Evolutionary conservation across 2,888 invertebrate genomes (phyloP), one percentile per base, ranked within the genome.

Genomic region (Drosophila meridionalis): DNA sequence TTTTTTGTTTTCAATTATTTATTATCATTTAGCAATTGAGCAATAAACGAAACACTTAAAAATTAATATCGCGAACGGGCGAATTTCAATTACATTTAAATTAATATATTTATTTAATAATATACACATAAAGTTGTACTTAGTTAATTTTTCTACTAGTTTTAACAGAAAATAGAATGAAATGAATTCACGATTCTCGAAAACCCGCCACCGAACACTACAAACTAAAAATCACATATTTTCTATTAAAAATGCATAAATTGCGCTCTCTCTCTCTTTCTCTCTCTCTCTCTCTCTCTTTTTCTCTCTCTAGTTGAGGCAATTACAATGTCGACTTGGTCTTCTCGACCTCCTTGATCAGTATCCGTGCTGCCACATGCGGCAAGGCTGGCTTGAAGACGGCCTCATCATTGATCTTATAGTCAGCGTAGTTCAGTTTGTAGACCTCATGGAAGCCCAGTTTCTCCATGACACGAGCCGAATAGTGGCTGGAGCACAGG

Each of bases 401-500:
- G 1, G 95, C 94, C 55, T 95, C 94, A 14, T 95, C 95, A 59
- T 96, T 94, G 61, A 95, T 94, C 65, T 91, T 90, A 83, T 96
- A 96, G 59, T 97, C 96, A 0, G 93, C 93, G 90, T 96, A 97
- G 5, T 94, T 94, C 20, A 96, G 93, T 45, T 94, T 93, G 91
- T 95, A 96, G 59, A 96, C 94, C 89, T 95, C 95, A 43, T 95
- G 94, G 92, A 96, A 97, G 48, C 96, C 96, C 32, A 95, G 93
- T 81, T 95, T 95, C 74, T 95, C 95, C 59, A 96, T 95, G 0
- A 96, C 95, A 90, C 95, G 95, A 0, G 96, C 96, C 2, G 97
- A 96, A 92, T 95, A 97, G 69, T 95, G 94, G 86, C 97, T 97
- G 6, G 96, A 95, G 70, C 97, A 97, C 80, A 97, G 95, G 48